Conservation (phyloP, 1,140 invertebrate species). For the Lamellibrachia luymesi region DNA sequence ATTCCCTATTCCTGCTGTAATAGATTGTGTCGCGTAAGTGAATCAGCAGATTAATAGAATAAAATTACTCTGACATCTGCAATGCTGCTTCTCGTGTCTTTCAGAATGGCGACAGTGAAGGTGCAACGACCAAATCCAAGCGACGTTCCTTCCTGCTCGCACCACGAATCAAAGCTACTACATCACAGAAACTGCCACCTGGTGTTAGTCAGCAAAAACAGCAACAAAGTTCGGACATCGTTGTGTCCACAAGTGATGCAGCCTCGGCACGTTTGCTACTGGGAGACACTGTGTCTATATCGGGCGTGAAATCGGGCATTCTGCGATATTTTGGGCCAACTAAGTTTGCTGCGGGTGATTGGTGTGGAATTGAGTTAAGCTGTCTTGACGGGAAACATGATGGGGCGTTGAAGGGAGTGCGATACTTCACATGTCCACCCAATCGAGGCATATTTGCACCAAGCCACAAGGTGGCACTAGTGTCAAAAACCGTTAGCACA, state of each 20-base stretch:
- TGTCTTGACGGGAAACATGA: constrained; percentile 53
- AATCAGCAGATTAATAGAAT: too few species aligned
- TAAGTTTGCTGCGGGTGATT: constrained; percentile 48
- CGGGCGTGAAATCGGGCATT: constrained; percentile 43
- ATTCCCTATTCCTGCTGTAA: too few species aligned
- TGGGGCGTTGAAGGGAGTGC: constrained; percentile 49
- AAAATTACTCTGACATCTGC: too few species aligned
- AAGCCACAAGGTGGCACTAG: constrained; percentile 42
- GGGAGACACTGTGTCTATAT: constrained; percentile 34
- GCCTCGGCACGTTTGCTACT: background rate
- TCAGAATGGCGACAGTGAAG: background rate
- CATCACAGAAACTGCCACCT: background rate
- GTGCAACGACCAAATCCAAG: background rate
- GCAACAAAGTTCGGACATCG: background rate
- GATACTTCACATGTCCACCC: constrained; percentile 51
- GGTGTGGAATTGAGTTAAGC: constrained; percentile 53
- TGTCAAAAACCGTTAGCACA: background rate
- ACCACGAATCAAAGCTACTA: background rate
- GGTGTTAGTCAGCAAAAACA: background rate
- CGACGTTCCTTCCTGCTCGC: background rate
- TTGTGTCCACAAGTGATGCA: background rate
- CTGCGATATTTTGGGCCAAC: constrained; percentile 44
- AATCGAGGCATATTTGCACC: constrained; percentile 56
- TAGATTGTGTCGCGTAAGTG: too few species aligned
- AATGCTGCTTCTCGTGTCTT: background rate